Base-by-base conservation (phyloP, 2,113 vertebrate species). In the Nematolebias whitei region DNA sequence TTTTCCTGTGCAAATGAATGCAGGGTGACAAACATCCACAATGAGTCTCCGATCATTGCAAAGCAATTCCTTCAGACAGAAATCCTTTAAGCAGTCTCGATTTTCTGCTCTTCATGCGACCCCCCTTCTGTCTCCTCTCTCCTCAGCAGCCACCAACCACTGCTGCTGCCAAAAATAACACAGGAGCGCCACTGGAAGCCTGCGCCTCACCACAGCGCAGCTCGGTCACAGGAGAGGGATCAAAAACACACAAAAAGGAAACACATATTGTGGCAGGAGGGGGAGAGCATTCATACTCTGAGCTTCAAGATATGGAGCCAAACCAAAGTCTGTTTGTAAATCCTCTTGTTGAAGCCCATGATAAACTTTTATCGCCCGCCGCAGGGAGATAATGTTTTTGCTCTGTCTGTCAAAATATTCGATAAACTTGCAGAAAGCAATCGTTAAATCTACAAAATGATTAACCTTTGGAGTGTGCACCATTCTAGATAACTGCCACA, bases 191-290 rank as follows among this genome's bases (percentile, higher is more conserved):
- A 94, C 90, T 93, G 84, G 83, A 93, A 89, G 88, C 44, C 91
- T 86, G 88, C 80, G 88, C 87, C 88, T 89, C 84, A 87, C 92
- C 91, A 71, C 91, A 92, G 88, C 74, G 55, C 87, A 82, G 87
- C 85, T 65, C 49, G 60, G 86, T 90, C 89, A 75, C 93, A 91
- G 89, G 88, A 90, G 85, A 87, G 68, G 91, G 92, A 94, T 93
- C 93, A 93, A 94, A 94, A 92, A 93, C 92, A 93, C 93, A 94
- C 93, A 91, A 92, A 93, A 93, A 92, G 91, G 91, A 94, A 94
- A 94, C 91, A 90, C 91, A 91, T 83, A 91, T 89, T 89, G 90
- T 82, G 86, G 87, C 89, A 69, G 79, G 79, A 77, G 86, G 84
- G 13, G 13, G 5, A 22, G 88, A 85, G 80, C 79, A 83, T 90